Conservation (phyloP, 2,797 vertebrate species). For the Luscinia megarhynchos region DNA sequence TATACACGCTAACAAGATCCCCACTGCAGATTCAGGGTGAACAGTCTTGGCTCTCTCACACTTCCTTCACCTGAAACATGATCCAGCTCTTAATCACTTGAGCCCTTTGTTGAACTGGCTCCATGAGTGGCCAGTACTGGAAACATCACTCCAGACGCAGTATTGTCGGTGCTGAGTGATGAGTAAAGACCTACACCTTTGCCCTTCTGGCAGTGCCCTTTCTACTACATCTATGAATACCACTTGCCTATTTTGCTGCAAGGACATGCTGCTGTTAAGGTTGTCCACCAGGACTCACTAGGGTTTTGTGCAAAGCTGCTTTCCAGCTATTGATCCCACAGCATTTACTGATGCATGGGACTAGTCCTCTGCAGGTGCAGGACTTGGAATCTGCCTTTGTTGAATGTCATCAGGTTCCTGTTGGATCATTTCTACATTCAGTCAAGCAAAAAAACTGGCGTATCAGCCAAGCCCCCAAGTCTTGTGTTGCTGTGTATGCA, state of each 20-base stretch:
- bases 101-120: too few relatives aligned
- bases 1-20: not conserved
- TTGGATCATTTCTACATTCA: not conserved
- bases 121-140: too few relatives aligned
- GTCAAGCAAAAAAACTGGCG: not conserved
- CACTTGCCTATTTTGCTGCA: not conserved
- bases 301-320: not conserved
- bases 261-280: not conserved
- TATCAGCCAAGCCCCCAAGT: fast-evolving
- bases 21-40: not conserved
- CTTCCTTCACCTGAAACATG: not conserved
- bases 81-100: not conserved
- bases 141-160: not conserved
- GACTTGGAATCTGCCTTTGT: not conserved
- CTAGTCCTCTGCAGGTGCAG: not conserved
- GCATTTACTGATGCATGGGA: not conserved
- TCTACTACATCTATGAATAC: not conserved
- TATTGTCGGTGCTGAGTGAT: not conserved
- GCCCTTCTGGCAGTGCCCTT: not conserved
- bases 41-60: not conserved
- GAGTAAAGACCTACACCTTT: not conserved
- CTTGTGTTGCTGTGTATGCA: not conserved
- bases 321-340: not conserved
- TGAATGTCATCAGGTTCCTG: not conserved
- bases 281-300: not conserved